Evolutionary conservation across 2,797 vertebrate genomes (phyloP).

Genomic region (Bufotes viridis): DNA sequence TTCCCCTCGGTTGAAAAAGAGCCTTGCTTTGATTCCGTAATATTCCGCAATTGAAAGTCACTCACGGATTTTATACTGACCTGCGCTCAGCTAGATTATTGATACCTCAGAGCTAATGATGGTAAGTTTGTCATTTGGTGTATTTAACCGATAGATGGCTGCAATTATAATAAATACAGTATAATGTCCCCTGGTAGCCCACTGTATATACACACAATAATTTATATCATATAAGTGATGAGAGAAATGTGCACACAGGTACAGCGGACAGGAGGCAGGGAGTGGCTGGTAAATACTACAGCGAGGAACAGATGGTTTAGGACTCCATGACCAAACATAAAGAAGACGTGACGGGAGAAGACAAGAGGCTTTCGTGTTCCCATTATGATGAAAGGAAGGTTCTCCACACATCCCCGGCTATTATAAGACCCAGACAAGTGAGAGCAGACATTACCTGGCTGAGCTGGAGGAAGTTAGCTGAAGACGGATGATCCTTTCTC

Average conservation of each 20-base stretch:
- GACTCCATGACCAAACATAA: neutral
- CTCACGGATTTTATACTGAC: too few species aligned
- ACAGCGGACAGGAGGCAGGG: neutral
- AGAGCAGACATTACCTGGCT: neutral
- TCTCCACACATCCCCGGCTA: neutral
- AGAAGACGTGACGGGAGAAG: too few species aligned
- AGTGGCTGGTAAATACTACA: conserved; percentile 2
- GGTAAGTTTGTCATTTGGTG: too few species aligned
- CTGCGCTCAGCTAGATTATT: too few species aligned
- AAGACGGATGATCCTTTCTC: neutral
- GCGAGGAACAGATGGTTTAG: neutral
- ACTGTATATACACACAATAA: neutral
- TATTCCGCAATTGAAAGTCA: too few species aligned
- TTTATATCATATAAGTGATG: neutral
- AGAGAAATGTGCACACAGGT: neutral
- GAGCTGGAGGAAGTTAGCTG: conserved; percentile 13
- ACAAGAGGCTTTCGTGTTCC: neutral
- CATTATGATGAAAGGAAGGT: neutral
- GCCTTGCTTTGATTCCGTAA: too few species aligned
- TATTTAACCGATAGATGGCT: too few species aligned
- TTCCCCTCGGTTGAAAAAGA: too few species aligned
- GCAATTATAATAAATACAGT: too few species aligned
- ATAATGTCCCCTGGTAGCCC: neutral
- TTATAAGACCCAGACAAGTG: neutral
- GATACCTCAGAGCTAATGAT: too few species aligned